Conservation (phyloP, 2,888 invertebrate species). For the Ligdia adustata region DNA sequence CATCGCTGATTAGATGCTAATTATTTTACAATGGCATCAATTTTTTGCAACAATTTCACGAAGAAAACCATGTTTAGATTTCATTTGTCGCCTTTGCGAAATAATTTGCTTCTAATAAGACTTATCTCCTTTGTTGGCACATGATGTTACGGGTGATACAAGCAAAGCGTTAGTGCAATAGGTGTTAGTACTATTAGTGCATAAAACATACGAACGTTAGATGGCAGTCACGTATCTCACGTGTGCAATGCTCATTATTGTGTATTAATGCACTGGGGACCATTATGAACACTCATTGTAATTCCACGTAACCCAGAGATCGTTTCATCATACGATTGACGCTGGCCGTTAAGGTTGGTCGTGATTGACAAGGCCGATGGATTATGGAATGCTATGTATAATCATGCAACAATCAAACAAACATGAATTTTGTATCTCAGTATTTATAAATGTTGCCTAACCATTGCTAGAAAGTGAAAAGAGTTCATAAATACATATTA, state of each 20-base stretch:
- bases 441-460: too few species aligned
- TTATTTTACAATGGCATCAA: too few species aligned
- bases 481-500: too few species aligned
- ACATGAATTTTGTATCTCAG: too few species aligned
- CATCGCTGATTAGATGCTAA: too few species aligned
- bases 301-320: constrained; percentile 46
- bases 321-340: constrained; percentile 53
- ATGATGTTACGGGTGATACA: constrained; percentile 21
- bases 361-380: constrained; percentile 41
- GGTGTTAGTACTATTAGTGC: constrained; percentile 40
- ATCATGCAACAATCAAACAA: constrained; percentile 11
- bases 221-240: constrained; percentile 24
- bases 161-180: constrained; percentile 37
- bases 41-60: too few species aligned
- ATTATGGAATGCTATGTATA: constrained; percentile 25
- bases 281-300: constrained; percentile 41
- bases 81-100: too few species aligned
- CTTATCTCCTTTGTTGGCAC: too few species aligned
- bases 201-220: constrained; percentile 37
- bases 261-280: constrained; percentile 37
- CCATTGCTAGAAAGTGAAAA: too few species aligned
- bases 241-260: constrained; percentile 36
- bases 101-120: too few species aligned
- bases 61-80: too few species aligned
- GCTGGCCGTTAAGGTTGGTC: constrained; percentile 38